Conservation (phyloP, 2,888 invertebrate species). For the Abrostola triplasia region DNA sequence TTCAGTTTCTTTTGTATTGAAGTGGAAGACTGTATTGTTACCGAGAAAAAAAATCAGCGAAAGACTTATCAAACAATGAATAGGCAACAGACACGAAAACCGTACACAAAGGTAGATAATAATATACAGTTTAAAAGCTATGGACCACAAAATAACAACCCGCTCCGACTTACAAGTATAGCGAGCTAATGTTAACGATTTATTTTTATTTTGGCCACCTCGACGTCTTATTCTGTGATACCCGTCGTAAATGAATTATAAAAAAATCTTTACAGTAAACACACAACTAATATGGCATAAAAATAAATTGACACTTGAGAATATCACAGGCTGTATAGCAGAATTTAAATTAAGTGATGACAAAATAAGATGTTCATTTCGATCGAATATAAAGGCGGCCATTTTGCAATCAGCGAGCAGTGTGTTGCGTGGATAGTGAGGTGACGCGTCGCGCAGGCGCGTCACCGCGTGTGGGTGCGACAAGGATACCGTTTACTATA, state of each 20-base stretch:
- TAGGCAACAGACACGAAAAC: conserved; percentile 16
- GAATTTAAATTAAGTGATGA: conserved; percentile 47
- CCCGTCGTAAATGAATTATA: conserved; percentile 13
- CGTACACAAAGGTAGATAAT: conserved; percentile 15
- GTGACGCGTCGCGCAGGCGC: conserved; percentile 58
- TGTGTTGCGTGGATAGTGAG: conserved; percentile 56
- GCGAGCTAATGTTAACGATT: conserved; percentile 15
- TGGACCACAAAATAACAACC: conserved; percentile 14
- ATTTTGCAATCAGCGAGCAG: conserved; percentile 71
- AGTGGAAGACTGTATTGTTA: conserved; percentile 45
- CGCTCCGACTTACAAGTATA: conserved; percentile 3
- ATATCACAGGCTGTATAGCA: conserved; percentile 15
- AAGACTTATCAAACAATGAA: conserved; percentile 39
- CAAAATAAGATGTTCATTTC: conserved; percentile 56
- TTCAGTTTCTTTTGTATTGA: conserved; percentile 39
- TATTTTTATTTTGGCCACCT: conserved; percentile 49
- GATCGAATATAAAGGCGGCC: conserved; percentile 66
- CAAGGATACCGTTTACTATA: conserved; percentile 62
- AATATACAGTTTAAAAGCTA: conserved; percentile 17
- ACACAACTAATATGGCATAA: conserved; percentile 14
- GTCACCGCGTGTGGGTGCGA: conserved; percentile 66
- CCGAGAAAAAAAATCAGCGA: conserved; percentile 32
- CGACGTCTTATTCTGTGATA: conserved; percentile 33
- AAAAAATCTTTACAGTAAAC: conserved; percentile 2
- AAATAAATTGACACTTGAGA: conserved; percentile 37